phyloP scores from a whole-genome alignment of 1,140 invertebrate species.

The Pseudomyrmex gracilis region DNA sequence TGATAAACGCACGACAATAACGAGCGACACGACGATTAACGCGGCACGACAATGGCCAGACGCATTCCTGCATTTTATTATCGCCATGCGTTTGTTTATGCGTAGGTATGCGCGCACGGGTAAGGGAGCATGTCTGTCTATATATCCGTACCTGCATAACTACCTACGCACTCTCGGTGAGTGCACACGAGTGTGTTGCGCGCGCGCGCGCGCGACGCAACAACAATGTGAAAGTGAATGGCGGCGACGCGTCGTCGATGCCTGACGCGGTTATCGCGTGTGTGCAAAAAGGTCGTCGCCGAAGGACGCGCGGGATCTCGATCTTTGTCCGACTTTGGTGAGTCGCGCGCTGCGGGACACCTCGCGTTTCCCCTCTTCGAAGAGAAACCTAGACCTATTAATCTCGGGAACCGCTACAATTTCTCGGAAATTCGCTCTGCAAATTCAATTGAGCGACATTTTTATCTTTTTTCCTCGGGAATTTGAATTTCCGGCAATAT shows the following conservation, averaged over 20 bases:
- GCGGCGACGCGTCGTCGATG: conserved; percentile 16
- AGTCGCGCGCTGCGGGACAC: no score
- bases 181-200: background rate
- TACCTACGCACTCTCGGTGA: conserved; percentile 25
- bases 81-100: conserved; percentile 19
- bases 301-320: conserved; percentile 55
- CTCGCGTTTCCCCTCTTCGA: background rate
- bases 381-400: conserved; percentile 20
- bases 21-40: conserved; percentile 27
- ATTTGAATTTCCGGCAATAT: no score
- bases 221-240: conserved; percentile 63
- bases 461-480: background rate
- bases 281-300: conserved; percentile 42
- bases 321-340: background rate
- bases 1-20: conserved; percentile 34
- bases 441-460: background rate
- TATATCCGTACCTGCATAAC: conserved; percentile 5
- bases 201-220: conserved; percentile 1
- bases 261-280: background rate
- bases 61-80: conserved; percentile 44
- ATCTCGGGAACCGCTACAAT: no score
- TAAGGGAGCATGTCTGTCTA: no score
- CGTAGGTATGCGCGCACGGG: conserved; percentile 39
- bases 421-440: no score
- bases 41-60: background rate